Conservation (phyloP, 1,140 invertebrate species). For the Leptonema lineaticorne region DNA sequence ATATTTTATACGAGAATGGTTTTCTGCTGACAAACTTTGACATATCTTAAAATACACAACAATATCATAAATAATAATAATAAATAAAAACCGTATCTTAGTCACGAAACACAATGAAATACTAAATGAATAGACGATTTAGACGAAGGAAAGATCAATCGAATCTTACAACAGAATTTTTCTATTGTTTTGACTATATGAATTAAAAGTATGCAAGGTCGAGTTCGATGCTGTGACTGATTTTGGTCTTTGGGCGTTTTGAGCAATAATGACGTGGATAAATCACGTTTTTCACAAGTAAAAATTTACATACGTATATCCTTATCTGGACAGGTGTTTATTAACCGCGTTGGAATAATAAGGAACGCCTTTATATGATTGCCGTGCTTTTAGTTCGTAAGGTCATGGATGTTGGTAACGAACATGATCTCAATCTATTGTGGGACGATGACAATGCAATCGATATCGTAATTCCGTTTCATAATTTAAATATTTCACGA, state of each 20-base stretch:
- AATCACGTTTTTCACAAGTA: background rate
- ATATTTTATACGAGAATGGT: too few relatives aligned
- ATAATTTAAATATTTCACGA: too few relatives aligned
- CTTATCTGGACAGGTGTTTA: slow-evolving; percentile 10
- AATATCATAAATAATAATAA: too few relatives aligned
- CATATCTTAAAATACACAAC: too few relatives aligned
- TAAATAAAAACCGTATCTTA: too few relatives aligned
- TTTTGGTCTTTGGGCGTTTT: slow-evolving; percentile 1
- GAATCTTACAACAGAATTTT: background rate
- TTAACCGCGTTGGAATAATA: background rate
- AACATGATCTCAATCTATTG: background rate
- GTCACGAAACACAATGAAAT: too few relatives aligned
- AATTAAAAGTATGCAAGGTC: background rate
- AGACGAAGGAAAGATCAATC: background rate
- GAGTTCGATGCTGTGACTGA: background rate
- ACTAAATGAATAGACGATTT: too few relatives aligned
- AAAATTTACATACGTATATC: background rate
- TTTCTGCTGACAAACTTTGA: too few relatives aligned
- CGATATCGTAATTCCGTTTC: too few relatives aligned
- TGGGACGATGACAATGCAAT: too few relatives aligned
- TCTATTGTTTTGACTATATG: background rate
- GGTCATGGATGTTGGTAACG: background rate
- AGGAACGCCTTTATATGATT: background rate
- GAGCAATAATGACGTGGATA: background rate
- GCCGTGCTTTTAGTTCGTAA: background rate